phyloP scores from a whole-genome alignment of 2,888 invertebrate species.

The Drosophila emarginata region DNA sequence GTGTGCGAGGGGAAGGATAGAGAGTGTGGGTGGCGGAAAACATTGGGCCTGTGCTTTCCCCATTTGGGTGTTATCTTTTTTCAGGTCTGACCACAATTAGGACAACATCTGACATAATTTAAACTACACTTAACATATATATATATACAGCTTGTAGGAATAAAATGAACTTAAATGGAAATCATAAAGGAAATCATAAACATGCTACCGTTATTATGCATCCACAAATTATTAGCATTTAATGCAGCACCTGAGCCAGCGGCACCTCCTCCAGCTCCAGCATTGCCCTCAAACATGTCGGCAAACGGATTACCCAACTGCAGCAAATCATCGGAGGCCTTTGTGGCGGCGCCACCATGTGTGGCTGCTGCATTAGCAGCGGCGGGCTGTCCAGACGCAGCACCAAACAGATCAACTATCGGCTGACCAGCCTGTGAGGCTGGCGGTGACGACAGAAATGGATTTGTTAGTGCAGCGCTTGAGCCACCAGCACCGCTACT shows the following conservation, averaged over 20 bases:
- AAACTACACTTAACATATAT: slow-evolving; percentile 50
- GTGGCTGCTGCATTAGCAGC: slow-evolving; percentile 81
- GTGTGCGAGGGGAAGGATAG: background rate
- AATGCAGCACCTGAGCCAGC: slow-evolving; percentile 77
- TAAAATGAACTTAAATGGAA: slow-evolving; percentile 38
- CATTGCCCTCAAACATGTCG: slow-evolving; percentile 87
- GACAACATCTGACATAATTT: slow-evolving; percentile 29
- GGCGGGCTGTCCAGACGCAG: slow-evolving; percentile 79
- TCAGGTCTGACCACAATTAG: slow-evolving; percentile 11
- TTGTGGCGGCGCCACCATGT: slow-evolving; percentile 77
- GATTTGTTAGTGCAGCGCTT: slow-evolving; percentile 89
- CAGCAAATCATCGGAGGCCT: slow-evolving; percentile 94
- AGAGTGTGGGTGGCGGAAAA: background rate
- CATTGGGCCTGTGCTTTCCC: slow-evolving; percentile 5
- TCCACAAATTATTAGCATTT: slow-evolving; percentile 83
- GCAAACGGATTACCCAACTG: slow-evolving; percentile 96
- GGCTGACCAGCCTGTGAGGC: slow-evolving; percentile 84
- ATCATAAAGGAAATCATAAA: slow-evolving; percentile 66
- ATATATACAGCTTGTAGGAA: slow-evolving; percentile 15
- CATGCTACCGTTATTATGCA: slow-evolving; percentile 84
- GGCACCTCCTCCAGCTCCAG: slow-evolving; percentile 60
- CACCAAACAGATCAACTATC: slow-evolving; percentile 92
- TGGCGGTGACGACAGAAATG: slow-evolving; percentile 90
- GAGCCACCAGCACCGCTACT: slow-evolving; percentile 84
- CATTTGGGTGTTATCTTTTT: background rate